Evolutionary conservation across 2,797 vertebrate genomes (phyloP), one percentile per base, ranked within the genome.

Genomic region (Malurus leucopterus): DNA sequence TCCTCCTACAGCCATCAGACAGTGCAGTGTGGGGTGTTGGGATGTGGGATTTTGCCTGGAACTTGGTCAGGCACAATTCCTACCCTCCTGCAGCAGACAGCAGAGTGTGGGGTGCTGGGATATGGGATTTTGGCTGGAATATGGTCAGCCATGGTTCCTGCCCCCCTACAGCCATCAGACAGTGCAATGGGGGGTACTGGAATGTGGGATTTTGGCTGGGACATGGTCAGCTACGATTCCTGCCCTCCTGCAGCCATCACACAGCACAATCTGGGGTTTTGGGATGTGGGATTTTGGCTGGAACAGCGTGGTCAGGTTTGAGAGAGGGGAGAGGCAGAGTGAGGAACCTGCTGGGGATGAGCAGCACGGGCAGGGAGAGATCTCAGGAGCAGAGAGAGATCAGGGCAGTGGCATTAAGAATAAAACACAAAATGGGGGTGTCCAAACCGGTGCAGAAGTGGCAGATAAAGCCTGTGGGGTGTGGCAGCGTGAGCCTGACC

Each of bases 291-390:
- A 36, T 41, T 57, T 6, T 30, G 76, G 62, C 65, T n/a, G 64
- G 0, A 46, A 1, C 5, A 11, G 34, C 0, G 0, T 3, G 49
- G 30, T 16, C 38, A 47, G 58, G 9, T 20, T 11, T 32, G 86
- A 0, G n/a, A 43, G 53, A 57, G 71, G 4, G 1, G 20, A 79
- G 29, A 38, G 46, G 65, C 76, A 65, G 51, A 5, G 23, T 12
- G 0, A 3, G 4, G 29, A 3, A 3, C 19, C 18, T 38, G 57
- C 73, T 84, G 47, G 43, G 1, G 17, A 0, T 15, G 27, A 65
- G 5, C n/a, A 68, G 61, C 58, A 7, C 19, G 20, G 64, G 7
- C 36, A 54, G 59, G 73, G 8, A 1, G 59, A 46, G 36, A 9
- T 27, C 54, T 63, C 36, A 12, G 69, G 44, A 57, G 43, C 59